Base-by-base conservation (phyloP, 2,888 invertebrate genomes). In the Cheilosia pagana region DNA sequence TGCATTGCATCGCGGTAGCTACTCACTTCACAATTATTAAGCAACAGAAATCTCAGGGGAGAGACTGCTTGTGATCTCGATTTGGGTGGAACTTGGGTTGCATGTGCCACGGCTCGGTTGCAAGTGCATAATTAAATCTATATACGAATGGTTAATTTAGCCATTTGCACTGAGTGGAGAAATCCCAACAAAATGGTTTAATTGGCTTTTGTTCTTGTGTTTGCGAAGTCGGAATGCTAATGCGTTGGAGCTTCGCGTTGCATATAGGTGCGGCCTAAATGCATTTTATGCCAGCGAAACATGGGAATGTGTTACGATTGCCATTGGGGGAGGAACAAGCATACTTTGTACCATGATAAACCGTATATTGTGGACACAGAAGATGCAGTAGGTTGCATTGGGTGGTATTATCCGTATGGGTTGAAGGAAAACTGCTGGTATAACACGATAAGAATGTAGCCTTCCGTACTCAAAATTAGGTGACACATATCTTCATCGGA, bases 171-270 rank as follows among this genome's bases (percentile, higher is more conserved):
- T 10, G 53, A 70, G 55, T 77, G 68, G 53, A 60, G 77, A 77
- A 77, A 77, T 77, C 77, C 45, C 68, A 77, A 70, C 77, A 77
- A 77, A 77, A 70, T 77, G 77, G 60, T 62, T 77, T 77, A 77
- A 77, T 77, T 77, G 68, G 77, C 77, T 77, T 77, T 77, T 77
- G 77, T 77, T 77, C 77, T 62, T 16, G 45, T 43, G n/a, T n/a
- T n/a, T 45, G 7, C 21, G n/a, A 12, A 5, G 35, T 16, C 8
- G 41, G 23, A 63, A 48, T 57, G 62, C 31, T 55, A 25, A 60
- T 53, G 60, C 62, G 43, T 50, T 72, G 52, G 53, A 14, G 62
- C 41, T 28, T 60, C 35, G 19, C 23, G 25, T 50, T 50, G 35
- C 12, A 12, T 35, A 14, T n/a, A 59, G 59, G 23, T 52, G 59